phyloP scores from a whole-genome alignment of 2,797 vertebrate genomes.

The Lagorchestes hirsutus region DNA sequence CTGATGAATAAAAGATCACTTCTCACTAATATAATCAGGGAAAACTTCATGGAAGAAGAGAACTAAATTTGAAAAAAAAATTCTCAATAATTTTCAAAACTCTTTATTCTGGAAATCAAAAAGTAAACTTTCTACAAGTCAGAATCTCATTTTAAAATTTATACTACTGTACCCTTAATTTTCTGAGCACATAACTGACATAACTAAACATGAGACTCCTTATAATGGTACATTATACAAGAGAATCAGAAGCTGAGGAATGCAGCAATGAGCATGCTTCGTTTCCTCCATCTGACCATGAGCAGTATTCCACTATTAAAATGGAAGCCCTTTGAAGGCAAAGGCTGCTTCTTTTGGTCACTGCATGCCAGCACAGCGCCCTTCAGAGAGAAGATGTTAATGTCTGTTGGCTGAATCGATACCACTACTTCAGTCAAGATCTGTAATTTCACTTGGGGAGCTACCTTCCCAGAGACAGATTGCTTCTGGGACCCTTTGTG shows the following conservation, averaged over 20 bases:
- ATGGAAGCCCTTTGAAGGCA: neutral
- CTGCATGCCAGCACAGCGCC: neutral
- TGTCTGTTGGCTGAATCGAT: neutral
- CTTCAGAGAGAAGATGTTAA: neutral
- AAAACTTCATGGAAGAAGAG: neutral
- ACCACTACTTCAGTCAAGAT: neutral
- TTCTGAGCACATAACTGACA: slow-evolving; percentile 47
- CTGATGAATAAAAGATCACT: neutral
- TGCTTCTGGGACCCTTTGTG: neutral
- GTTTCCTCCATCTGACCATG: neutral
- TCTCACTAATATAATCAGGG: neutral
- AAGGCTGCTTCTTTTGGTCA: neutral
- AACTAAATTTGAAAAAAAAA: neutral
- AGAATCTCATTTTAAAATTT: neutral
- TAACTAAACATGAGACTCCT: slow-evolving; percentile 12
- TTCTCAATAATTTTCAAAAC: slow-evolving; percentile 7
- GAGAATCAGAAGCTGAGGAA: neutral
- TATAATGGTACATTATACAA: neutral
- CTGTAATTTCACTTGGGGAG: neutral
- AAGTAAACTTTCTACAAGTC: neutral
- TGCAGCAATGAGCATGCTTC: neutral
- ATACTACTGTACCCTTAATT: neutral
- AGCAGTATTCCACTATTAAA: neutral
- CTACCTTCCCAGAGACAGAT: neutral
- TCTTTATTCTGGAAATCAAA: slow-evolving; percentile 52